Evolutionary conservation across 2,113 vertebrate species (phyloP), one percentile per base, ranked within the genome.

Genomic region (Hiodon alosoides): DNA sequence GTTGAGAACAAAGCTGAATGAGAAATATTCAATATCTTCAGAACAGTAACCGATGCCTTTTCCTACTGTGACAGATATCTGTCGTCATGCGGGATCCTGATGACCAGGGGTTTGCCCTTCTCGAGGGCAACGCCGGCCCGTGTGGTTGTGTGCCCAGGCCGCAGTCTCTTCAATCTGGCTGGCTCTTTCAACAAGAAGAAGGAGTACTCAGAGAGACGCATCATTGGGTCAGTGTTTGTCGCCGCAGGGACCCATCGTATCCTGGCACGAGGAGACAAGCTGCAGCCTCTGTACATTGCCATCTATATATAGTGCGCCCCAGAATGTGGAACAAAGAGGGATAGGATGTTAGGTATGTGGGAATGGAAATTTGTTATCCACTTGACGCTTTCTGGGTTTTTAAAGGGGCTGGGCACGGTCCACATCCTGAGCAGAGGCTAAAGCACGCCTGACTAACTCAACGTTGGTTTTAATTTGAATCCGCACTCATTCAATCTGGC

Each of bases 161-260:
- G 95, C 82, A 89, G 85, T 81, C 96, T 98, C 88, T 96, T 98
- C 91, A 95, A 89, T 81, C 80, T 96, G 55, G 80, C 94, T 0
- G 85, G 90, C 31, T 93, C 95, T 3, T 87, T 98, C 81, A 97
- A 97, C 82, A 98, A 94, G 89, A 95, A 87, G 81, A 98, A 94
- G 87, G 95, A 98, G 76, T 98, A 98, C 87, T 96, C 95, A 2
- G 96, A 98, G 85, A 93, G 95, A 83, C 95, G 96, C 81, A 94
- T 98, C 86, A 94, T 98, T 61, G 96, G 96, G 96, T 98, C 87
- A 81, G 93, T 71, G 9, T 31, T 70, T 77, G 69, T 47, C 47
- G 17, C 79, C 88, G 91, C 31, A 0, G 52, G 31, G 31, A 31
- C 31, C 31, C 31, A 2, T 31, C 31, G 2, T 31, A 31, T 31